A percentile compares a stretch with the other conserved stretches of the same genome.
Evolutionary conservation across 2,888 invertebrate species (phyloP).

Genomic region (Pheosia tremula): DNA sequence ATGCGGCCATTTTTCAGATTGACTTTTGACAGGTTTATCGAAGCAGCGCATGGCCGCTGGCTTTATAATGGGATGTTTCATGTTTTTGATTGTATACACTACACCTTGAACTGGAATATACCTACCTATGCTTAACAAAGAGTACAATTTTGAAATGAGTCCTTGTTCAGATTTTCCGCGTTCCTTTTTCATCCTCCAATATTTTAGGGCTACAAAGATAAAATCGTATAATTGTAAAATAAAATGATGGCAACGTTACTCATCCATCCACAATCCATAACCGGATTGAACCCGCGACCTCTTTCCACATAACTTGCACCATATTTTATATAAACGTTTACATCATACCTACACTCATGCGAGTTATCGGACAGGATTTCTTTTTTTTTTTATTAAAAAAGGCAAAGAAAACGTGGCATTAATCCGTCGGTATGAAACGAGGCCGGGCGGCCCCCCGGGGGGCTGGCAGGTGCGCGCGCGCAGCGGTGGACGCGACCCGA

Average conservation of each 20-base stretch:
- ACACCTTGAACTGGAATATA: not conserved
- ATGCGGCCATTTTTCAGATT: constrained; percentile 14
- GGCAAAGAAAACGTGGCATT: constrained; percentile 60
- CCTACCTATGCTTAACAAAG: too few species aligned
- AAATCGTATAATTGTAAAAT: not conserved
- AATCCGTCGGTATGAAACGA: constrained; percentile 68
- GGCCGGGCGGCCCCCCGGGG: constrained; percentile 62
- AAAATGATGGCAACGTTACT: not conserved
- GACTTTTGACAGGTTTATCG: constrained; percentile 19
- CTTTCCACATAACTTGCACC: not conserved
- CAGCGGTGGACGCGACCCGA: constrained; percentile 23
- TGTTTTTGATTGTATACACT: not conserved
- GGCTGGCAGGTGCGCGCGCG: constrained; percentile 71
- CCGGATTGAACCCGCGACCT: constrained; percentile 6
- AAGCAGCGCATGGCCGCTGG: not conserved
- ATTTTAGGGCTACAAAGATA: not conserved
- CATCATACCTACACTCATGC: constrained; percentile 20
- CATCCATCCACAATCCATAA: constrained; percentile 10
- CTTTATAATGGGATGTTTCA: not conserved
- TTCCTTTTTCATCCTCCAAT: too few species aligned
- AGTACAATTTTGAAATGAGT: too few species aligned
- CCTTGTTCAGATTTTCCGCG: too few species aligned
- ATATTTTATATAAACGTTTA: constrained; percentile 10
- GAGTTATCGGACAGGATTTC: constrained; percentile 29
- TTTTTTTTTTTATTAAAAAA: constrained; percentile 47